phyloP scores from a whole-genome alignment of 2,888 invertebrate genomes.

The Tholera decimalis region DNA sequence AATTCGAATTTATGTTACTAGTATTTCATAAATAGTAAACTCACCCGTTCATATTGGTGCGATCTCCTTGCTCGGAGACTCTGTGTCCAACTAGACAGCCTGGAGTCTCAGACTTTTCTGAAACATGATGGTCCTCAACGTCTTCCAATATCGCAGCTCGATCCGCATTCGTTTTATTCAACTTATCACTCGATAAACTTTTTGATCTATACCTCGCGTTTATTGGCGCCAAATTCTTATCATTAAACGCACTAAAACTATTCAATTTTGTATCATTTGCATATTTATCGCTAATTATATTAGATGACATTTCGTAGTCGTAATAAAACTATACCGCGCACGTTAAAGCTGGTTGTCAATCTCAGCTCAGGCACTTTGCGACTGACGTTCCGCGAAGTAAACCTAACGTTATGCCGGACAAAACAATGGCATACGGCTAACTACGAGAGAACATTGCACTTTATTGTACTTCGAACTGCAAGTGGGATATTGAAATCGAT shows the following conservation, averaged over 20 bases:
- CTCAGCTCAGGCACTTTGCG: conserved; percentile 79
- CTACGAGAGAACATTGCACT: conserved; percentile 70
- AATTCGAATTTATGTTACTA: conserved; percentile 10
- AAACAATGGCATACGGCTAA: conserved; percentile 81
- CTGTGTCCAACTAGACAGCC: conserved; percentile 83
- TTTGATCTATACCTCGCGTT: conserved; percentile 85
- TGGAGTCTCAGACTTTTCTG: conserved; percentile 85
- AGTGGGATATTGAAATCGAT: conserved; percentile 65
- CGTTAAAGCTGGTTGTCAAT: conserved; percentile 81
- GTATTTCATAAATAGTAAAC: conserved; percentile 58
- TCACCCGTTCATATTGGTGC: conserved; percentile 78
- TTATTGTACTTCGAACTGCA: conserved; percentile 63
- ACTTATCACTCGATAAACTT: conserved; percentile 90
- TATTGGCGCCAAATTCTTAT: conserved; percentile 83
- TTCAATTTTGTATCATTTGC: conserved; percentile 84
- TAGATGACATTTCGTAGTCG: conserved; percentile 85
- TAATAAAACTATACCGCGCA: conserved; percentile 74
- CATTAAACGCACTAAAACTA: conserved; percentile 84
- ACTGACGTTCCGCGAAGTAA: conserved; percentile 80
- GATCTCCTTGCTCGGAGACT: conserved; percentile 77
- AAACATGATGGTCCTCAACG: conserved; percentile 84
- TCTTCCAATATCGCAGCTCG: conserved; percentile 87
- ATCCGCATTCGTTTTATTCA: conserved; percentile 86
- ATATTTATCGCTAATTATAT: conserved; percentile 84
- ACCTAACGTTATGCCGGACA: conserved; percentile 82